Percentiles rank a stretch among this genome's conserved stretches.
Conservation (phyloP, 2,797 vertebrate species). For the Prunella strophiata region DNA sequence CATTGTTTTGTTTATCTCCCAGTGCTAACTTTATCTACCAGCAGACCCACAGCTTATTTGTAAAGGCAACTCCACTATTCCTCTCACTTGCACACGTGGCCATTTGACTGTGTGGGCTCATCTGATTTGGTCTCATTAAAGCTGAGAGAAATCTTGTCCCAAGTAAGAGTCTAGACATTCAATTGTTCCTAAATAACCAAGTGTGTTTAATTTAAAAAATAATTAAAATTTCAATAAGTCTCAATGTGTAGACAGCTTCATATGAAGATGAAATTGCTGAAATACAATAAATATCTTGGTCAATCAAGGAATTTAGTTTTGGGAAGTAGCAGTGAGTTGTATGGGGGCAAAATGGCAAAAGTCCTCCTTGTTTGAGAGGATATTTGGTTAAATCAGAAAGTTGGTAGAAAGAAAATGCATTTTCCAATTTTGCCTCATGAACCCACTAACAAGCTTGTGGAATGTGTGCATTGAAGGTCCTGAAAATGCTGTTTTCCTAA, state of each 20-base stretch:
- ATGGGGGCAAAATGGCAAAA: not conserved
- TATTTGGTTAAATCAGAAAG: not conserved
- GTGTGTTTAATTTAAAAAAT: not conserved
- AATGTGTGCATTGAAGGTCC: not conserved
- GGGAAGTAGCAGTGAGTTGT: not conserved
- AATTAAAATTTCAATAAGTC: not conserved
- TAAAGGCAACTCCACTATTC: too few relatives aligned
- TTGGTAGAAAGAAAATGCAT: not conserved
- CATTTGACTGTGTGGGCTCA: too few relatives aligned
- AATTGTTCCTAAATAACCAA: not conserved
- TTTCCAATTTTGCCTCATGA: not conserved
- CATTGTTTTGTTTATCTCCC: too few relatives aligned
- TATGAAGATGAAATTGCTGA: not conserved
- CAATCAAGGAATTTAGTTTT: not conserved
- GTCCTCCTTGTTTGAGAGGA: not conserved
- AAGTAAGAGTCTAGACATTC: accelerated
- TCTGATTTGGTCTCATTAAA: too few relatives aligned
- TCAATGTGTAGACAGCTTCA: not conserved
- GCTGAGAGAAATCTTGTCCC: too few relatives aligned
- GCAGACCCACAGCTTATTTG: too few relatives aligned
- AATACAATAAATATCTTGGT: not conserved
- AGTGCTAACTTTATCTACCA: too few relatives aligned
- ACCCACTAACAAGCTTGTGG: not conserved
- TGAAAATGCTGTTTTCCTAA: not conserved
- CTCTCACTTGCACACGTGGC: too few relatives aligned